Conservation (phyloP, 2,113 vertebrate genomes). For the Microcebus jonahi region DNA sequence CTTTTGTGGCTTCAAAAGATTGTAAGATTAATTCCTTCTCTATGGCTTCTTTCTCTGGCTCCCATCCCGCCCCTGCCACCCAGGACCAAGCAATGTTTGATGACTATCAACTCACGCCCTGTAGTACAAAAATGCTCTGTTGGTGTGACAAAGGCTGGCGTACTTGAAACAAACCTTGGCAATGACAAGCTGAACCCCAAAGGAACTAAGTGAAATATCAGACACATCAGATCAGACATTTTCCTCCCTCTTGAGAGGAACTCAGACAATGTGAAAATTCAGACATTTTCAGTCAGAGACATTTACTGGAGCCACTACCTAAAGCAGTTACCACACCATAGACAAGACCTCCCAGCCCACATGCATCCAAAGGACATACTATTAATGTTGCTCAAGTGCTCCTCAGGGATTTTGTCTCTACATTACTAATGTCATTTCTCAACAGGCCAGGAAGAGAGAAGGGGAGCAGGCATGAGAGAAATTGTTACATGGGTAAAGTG, state of each 20-base stretch:
- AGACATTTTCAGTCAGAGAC: background rate
- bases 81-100: slow-evolving; percentile 71
- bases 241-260: slow-evolving; percentile 17
- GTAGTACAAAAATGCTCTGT: slow-evolving; percentile 69
- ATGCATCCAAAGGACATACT: background rate
- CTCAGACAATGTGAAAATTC: slow-evolving; percentile 41
- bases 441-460: background rate
- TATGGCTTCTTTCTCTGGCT: slow-evolving; percentile 59
- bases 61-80: background rate
- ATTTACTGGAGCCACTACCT: background rate
- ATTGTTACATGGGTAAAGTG: background rate
- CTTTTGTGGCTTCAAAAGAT: slow-evolving; percentile 67
- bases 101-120: slow-evolving; percentile 65
- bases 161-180: slow-evolving; percentile 74
- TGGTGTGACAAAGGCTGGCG: slow-evolving; percentile 70
- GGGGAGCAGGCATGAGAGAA: background rate
- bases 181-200: slow-evolving; percentile 68
- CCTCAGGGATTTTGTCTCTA: background rate
- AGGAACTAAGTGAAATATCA: slow-evolving; percentile 55
- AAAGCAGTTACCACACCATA: background rate
- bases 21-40: slow-evolving; percentile 64
- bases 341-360: fast-evolving
- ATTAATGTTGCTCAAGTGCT: background rate
- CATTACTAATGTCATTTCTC: background rate
- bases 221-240: slow-evolving; percentile 50